Evolutionary conservation across 2,797 vertebrate species (phyloP), one percentile per base, ranked within the genome.

Genomic region (Thripadectes ignobilis): DNA sequence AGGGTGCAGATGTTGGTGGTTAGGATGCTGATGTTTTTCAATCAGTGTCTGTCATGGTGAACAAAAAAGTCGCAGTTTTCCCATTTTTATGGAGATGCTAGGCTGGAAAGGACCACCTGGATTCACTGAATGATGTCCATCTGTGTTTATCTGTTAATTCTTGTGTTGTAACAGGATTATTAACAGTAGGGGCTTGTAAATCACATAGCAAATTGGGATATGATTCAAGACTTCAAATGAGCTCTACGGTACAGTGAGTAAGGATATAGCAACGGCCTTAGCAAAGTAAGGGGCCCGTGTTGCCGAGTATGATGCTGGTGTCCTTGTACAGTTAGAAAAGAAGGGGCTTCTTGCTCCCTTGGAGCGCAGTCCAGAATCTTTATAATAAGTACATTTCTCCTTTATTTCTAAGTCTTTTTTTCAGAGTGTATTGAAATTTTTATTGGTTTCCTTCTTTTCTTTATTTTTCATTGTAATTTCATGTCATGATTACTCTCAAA

Each of bases 181-280:
- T 82, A 91, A 52, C 55, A 87, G 41, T 23, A 82, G 67, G 36
- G 24, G 29, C 23, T 89, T 87, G 29, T 73, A 43, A 83, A 85
- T 41, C 1, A 4, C 16, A 14, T 32, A 48, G 13, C 14, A 77
- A 77, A 68, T 29, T 46, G 38, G 6, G 27, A 54, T 92, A 46
- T 27, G 20, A 71, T 65, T 87, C 57, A 85, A 80, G 72, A 68
- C 49, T 88, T 54, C 20, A 65, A 83, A 86, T 51, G 65, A 85
- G 6, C 11, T 72, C 45, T 46, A 12, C 6, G 29, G 29, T 73
- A 77, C 41, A 39, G 19, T 57, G 39, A 62, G 18, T 55, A 61
- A 55, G 20, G 68, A 38, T 73, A 61, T 6, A 88, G 8, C 23
- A 66, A 17, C 10, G 14, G 3, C 38, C 34, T 81, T 41, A 81